Evolutionary conservation across 2,113 vertebrate genomes (phyloP), one percentile per base, ranked within the genome.

Genomic region (Galeopterus variegatus): DNA sequence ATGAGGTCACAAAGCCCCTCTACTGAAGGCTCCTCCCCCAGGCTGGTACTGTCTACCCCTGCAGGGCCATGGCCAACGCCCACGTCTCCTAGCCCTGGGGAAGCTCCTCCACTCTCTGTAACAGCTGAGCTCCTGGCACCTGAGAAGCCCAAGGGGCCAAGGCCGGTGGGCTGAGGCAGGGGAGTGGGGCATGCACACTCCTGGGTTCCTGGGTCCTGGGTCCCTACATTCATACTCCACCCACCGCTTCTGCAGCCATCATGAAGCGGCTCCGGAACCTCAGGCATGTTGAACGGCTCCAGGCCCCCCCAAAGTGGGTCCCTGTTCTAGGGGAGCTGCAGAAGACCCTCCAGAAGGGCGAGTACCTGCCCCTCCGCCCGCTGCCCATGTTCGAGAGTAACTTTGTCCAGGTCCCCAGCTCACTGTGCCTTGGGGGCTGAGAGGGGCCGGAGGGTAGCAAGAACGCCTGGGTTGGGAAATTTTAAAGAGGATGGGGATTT

Each of bases 341-440:
- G 90, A 98, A 94, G 92, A 96, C 95, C 54, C 93, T 98, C n/a
- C 94, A 90, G 89, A 94, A 80, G 95, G 97, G 95, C 41, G 97
- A 98, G 72, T 94, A 97, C 94, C 76, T 95, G 70, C 98, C 98
- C 92, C 93, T 98, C 58, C 64, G 80, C 76, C 97, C 96, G 31
- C 69, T 97, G 95, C 97, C 98, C 84, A 97, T 98, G 97, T 98
- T 98, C 76, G 98, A 98, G 97, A 98, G 98, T 79, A 94, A 97
- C 97, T 98, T 98, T 50, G 18, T 98, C 8, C 98, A 98, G 98
- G 98, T 98, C 41, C 86, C 94, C n/a, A 12, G 67, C 84, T 56
- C 58, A 81, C n/a, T n/a, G 75, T 1, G 31, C 70, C 79, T 45
- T 1, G 70, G 60, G 87, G 94, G 72, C 5, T 8, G 92, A 45